Base-by-base conservation (phyloP, 2,797 vertebrate genomes). In the Pangasius macronema region DNA sequence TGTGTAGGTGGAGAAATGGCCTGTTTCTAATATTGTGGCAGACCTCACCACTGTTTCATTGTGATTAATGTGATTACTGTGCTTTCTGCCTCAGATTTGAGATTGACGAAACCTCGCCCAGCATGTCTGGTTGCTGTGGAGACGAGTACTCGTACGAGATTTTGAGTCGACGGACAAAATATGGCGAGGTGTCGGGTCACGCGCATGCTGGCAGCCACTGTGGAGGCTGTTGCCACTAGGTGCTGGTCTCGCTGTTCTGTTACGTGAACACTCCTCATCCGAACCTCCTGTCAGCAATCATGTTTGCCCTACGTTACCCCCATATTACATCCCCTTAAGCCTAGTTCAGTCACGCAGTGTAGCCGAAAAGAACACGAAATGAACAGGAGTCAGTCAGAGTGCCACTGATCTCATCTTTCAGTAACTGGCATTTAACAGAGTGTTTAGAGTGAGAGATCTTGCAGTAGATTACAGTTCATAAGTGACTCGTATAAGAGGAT, bases 131-230 rank as follows among this genome's bases (percentile, higher is more conserved):
- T 14, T 98, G 97, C 94, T 98, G 97, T 36, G 97, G 96, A 13
- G 97, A 98, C 16, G 97, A 98, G 93, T 98, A 97, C 90, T 97
- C 97, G 87, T 98, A 98, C 1, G 98, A 99, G 93, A 98, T 99
- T 92, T 96, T 98, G 91, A 98, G 97, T 94, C 96, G 97, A 87
- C 96, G 97, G 92, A 99, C 97, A 91, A 97, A 97, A 90, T 97
- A 97, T 30, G 98, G 97, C 80, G 97, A 98, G 91, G 94, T 93
- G 18, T 95, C 94, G 9, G 97, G 97, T 83, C 97, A 97, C 82
- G 94, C 96, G 83, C 97, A 97, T 24, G 92, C 95, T 0, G 96
- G 97, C 1, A 95, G 96, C 30, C 97, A 97, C 94, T 98, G 97
- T 20, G 97, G 97, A 6, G 96, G 97, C 92, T 99, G 98, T 94